A percentile compares a stretch with the other conserved stretches of the same genome.
Conservation (phyloP, 2,113 vertebrate genomes). For the Vombatus ursinus region DNA sequence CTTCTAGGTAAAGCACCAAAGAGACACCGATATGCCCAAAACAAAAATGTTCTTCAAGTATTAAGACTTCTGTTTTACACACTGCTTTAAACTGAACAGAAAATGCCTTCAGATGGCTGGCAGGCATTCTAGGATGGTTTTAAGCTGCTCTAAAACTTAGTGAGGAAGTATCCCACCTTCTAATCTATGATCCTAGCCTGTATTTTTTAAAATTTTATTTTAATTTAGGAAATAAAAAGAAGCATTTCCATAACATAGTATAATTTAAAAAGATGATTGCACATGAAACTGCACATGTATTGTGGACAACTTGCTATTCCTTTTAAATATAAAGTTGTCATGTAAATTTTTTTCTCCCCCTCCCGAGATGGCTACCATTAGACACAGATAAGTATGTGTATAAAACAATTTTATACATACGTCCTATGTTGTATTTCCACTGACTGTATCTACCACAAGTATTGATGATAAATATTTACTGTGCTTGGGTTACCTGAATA, state of each 20-base stretch:
- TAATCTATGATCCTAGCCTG: neutral
- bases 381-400: neutral
- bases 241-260: neutral
- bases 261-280: neutral
- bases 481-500: neutral
- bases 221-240: neutral
- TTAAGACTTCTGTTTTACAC: neutral
- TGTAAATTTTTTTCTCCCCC: neutral
- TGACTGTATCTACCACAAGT: neutral
- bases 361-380: neutral
- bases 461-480: neutral
- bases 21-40: neutral
- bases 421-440: neutral
- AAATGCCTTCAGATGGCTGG: neutral
- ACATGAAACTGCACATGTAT: neutral
- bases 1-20: neutral
- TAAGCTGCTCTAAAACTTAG: neutral
- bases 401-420: neutral
- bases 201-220: neutral
- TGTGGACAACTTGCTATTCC: neutral
- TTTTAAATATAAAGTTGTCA: neutral
- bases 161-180: neutral
- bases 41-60: neutral
- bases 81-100: neutral
- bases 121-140: neutral